Percentiles rank a stretch among this genome's conserved stretches.
phyloP scores from a whole-genome alignment of 2,888 invertebrate species.

The Mamestra brassicae region DNA sequence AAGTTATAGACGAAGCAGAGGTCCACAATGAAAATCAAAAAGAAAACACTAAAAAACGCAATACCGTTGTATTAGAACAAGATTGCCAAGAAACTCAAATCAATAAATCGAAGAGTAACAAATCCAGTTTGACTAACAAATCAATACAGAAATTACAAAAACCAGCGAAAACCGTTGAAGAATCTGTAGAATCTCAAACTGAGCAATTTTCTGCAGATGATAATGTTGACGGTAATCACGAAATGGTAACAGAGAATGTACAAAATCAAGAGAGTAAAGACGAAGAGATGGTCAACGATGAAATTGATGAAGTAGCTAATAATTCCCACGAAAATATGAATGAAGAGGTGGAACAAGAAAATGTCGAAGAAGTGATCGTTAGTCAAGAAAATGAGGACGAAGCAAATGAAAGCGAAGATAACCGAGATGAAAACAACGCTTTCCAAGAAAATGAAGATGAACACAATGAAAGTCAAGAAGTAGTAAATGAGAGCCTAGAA shows the following conservation, averaged over 20 bases:
- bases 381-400: constrained; percentile 37
- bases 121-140: constrained; percentile 32
- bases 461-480: constrained; percentile 38
- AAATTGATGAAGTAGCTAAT: constrained; percentile 14
- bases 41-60: constrained; percentile 11
- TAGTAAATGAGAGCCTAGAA: constrained; percentile 42
- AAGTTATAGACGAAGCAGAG: constrained; percentile 18
- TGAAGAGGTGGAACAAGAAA: constrained; percentile 10
- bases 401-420: constrained; percentile 33
- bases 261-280: constrained; percentile 17
- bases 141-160: constrained; percentile 22
- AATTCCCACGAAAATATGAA: constrained; percentile 3
- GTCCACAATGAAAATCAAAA: background rate
- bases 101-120: constrained; percentile 28
- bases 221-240: constrained; percentile 39
- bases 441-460: constrained; percentile 32
- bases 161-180: constrained; percentile 41
- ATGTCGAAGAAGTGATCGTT: constrained; percentile 12
- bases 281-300: constrained; percentile 19
- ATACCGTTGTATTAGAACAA: constrained; percentile 14
- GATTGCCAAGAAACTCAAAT: constrained; percentile 13
- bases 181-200: constrained; percentile 47
- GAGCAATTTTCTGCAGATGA: constrained; percentile 30
- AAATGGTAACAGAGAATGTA: constrained; percentile 15
- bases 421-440: background rate